A percentile compares a stretch with the other conserved stretches of the same genome.
phyloP scores from a whole-genome alignment of 2,888 invertebrate species.

The Xylota sylvarum region DNA sequence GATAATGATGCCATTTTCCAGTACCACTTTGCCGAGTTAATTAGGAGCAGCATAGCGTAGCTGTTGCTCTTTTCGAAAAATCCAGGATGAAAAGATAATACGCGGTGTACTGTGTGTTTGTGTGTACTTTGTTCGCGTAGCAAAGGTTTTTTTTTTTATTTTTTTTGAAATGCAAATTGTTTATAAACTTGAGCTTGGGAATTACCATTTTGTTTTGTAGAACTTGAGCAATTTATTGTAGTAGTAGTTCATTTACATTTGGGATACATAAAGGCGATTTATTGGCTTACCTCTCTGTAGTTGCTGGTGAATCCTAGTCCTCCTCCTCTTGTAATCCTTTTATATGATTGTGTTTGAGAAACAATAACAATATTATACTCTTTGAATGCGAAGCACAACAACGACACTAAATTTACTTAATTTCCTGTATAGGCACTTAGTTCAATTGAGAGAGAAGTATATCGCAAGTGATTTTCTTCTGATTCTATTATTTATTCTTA shows the following conservation, averaged over 20 bases:
- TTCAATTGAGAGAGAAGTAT: constrained; percentile 46
- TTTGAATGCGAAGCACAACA: constrained; percentile 1
- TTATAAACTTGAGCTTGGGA: not conserved
- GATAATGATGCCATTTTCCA: constrained; percentile 21
- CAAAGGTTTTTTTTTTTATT: not conserved
- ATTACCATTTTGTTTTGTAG: constrained; percentile 11
- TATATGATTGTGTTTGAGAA: not conserved
- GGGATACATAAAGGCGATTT: not conserved
- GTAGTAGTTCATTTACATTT: not conserved
- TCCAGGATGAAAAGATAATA: constrained; percentile 22
- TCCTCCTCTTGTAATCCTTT: constrained; percentile 23
- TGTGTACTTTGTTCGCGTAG: no score
- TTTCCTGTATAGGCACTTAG: constrained; percentile 66
- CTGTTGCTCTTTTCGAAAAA: not conserved
- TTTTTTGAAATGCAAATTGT: not conserved
- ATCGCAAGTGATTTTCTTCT: constrained; percentile 25
- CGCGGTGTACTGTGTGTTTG: not conserved
- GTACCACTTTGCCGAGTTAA: constrained; percentile 16
- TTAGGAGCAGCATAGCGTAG: not conserved
- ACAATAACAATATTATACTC: constrained; percentile 19
- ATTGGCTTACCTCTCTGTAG: constrained; percentile 11
- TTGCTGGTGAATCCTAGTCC: not conserved
- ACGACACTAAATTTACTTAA: constrained; percentile 19
- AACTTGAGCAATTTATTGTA: not conserved
- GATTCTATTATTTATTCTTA: constrained; percentile 51